phyloP scores from a whole-genome alignment of 1,140 invertebrate species.

The Rhopalosiphum maidis region DNA sequence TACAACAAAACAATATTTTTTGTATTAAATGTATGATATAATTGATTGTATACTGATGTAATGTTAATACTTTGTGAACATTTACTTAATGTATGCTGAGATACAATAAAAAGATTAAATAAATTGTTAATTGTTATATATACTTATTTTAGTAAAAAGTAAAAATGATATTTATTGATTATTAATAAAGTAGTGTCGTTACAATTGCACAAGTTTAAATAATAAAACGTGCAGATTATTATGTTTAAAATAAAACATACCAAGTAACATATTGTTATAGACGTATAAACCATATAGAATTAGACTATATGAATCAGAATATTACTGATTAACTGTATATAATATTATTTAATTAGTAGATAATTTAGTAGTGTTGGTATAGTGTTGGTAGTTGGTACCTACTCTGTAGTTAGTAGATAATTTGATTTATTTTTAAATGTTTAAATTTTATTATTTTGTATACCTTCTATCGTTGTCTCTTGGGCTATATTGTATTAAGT shows the following conservation, averaged over 20 bases:
- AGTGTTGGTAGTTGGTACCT: no score
- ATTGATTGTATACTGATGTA: not conserved
- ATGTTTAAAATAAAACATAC: not conserved
- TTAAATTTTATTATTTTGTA: not conserved
- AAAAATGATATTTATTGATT: not conserved
- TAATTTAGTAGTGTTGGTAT: no score
- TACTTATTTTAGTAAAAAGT: not conserved
- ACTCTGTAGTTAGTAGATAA: not conserved
- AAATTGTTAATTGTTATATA: not conserved
- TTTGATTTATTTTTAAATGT: not conserved
- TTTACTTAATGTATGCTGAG: not conserved
- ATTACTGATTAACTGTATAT: not conserved
- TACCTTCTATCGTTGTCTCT: not conserved
- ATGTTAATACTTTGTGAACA: not conserved
- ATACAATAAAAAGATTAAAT: not conserved
- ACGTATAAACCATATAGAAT: not conserved
- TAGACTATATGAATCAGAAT: not conserved
- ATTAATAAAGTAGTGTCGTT: not conserved
- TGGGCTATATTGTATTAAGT: not conserved
- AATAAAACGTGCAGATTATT: not conserved
- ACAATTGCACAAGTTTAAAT: not conserved
- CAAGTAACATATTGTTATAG: not conserved
- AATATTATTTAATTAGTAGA: no score
- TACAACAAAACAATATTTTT: not conserved
- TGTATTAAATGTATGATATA: not conserved